These are phyloP conservation scores for Epizoanthus scotinus DNA, from an alignment of 92 coral and sea anemone species.

Conservation along the genomic window DNA sequence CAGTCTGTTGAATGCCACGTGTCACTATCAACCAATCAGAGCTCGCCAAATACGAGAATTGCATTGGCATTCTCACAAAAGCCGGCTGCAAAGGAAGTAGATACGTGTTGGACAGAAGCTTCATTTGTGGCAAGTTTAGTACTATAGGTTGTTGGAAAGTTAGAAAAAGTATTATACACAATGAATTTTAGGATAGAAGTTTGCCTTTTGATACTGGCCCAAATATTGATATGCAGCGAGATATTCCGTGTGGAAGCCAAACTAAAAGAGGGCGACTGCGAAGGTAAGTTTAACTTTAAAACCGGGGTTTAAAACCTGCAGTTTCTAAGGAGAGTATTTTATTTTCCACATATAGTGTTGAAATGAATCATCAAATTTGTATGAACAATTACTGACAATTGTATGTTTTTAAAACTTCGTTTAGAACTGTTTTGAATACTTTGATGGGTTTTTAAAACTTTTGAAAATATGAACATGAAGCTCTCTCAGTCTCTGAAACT, in stretches of 20 bases:
- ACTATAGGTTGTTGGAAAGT: background rate
- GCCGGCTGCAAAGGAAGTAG: constrained; percentile 29
- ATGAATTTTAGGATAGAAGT: constrained; percentile 57
- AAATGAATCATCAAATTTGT: background rate
- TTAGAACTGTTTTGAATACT: too few species aligned
- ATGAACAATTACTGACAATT: too few species aligned
- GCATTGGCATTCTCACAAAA: constrained; percentile 73
- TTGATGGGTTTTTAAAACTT: too few species aligned
- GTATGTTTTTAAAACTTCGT: too few species aligned
- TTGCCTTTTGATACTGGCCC: constrained; percentile 53
- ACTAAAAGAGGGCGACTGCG: constrained; percentile 87
- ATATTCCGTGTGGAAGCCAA: constrained; percentile 70
- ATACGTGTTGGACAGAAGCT: background rate
- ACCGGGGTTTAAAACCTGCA: too few species aligned
- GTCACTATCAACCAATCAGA: constrained; percentile 75
- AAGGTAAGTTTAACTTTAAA: constrained; percentile 65
- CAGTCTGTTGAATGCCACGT: constrained; percentile 31
- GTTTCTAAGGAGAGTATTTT: too few species aligned
- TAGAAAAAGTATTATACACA: background rate
- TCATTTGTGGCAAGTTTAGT: constrained; percentile 12
- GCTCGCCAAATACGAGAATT: constrained; percentile 86
- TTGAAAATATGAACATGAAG: too few species aligned
- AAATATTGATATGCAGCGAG: constrained; percentile 60
- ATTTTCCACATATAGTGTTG: constrained; percentile 5
- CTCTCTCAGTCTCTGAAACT: too few species aligned